Base-by-base conservation (phyloP, 2,888 invertebrate genomes). In the Coronaproctus castanopsis region DNA sequence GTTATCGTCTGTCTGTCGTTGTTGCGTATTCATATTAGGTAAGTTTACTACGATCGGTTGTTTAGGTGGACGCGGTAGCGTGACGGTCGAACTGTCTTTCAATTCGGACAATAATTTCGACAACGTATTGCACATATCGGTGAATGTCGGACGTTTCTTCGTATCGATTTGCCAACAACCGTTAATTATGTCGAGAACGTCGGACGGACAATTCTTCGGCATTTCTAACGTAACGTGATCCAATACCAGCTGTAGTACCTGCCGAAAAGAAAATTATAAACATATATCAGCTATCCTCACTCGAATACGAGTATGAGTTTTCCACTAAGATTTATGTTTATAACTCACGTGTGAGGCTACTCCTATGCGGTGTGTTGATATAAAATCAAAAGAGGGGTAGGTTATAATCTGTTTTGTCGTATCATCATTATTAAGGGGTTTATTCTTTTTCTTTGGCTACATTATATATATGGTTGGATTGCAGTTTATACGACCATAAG, bases 81-180 rank as follows among this genome's bases (percentile, higher is more conserved):
- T 2, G 1, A 21, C 21, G 19, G 18, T 24, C 2, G 10, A 3
- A 18, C 3, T 48, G 3, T 54, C 58, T 21, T 55, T 54, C 24
- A 58, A 5, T 50, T 49, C 21, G 3, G 54, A 23, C 19, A 85
- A 71, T 24, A 58, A n/a, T 50, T 22, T 23, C 3, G 54, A 50
- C 21, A 85, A 71, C 66, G 78, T 80, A 36, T 78, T 77, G 69
- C 80, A 77, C 65, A 87, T 82, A 64, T 82, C 81, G 22, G 78
- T 72, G 68, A 90, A 89, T 20, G 76, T 78, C 54, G 83, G 78
- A 57, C 90, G 76, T 65, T 88, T 84, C 58, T 80, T 77, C 0
- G 89, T 85, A 66, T 89, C 87, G 0, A 81, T 79, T 67, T 83
- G 80, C 87, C 87, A 88, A 66, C 87, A 87, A 18, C 80, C 79